Conservation (phyloP, 2,888 invertebrate species). For the Cantharis rustica region DNA sequence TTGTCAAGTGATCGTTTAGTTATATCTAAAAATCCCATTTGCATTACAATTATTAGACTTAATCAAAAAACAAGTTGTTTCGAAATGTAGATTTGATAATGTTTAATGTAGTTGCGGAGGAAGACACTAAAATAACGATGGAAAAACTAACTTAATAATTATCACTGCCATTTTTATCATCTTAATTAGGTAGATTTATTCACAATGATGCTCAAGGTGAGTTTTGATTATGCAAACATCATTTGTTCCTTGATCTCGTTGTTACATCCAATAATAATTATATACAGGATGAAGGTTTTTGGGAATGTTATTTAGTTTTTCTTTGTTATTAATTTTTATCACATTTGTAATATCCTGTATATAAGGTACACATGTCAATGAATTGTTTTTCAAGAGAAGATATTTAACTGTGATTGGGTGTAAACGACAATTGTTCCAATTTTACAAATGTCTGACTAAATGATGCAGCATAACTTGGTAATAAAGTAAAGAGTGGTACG, state of each 20-base stretch:
- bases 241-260: slow-evolving; percentile 45
- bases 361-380: neutral
- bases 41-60: slow-evolving; percentile 5
- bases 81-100: slow-evolving; percentile 2
- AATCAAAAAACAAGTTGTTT: slow-evolving; percentile 3
- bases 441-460: slow-evolving; percentile 17
- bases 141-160: slow-evolving; percentile 39
- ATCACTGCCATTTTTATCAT: slow-evolving; percentile 50
- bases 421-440: slow-evolving; percentile 40
- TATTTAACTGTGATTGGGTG: slow-evolving; percentile 41
- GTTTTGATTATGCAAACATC: slow-evolving; percentile 34
- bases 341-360: neutral
- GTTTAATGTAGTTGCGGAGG: neutral
- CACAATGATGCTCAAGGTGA: slow-evolving; percentile 44
- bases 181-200: slow-evolving; percentile 43
- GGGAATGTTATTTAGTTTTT: neutral
- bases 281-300: neutral
- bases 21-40: slow-evolving; percentile 8
- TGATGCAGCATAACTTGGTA: slow-evolving; percentile 18
- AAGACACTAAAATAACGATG: slow-evolving; percentile 15
- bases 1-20: slow-evolving; percentile 24
- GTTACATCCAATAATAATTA: slow-evolving; percentile 28
- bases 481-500: neutral
- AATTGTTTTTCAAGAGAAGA: neutral
- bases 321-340: neutral